phyloP scores from a whole-genome alignment of 2,888 invertebrate genomes.

The Ochropacha duplaris region DNA sequence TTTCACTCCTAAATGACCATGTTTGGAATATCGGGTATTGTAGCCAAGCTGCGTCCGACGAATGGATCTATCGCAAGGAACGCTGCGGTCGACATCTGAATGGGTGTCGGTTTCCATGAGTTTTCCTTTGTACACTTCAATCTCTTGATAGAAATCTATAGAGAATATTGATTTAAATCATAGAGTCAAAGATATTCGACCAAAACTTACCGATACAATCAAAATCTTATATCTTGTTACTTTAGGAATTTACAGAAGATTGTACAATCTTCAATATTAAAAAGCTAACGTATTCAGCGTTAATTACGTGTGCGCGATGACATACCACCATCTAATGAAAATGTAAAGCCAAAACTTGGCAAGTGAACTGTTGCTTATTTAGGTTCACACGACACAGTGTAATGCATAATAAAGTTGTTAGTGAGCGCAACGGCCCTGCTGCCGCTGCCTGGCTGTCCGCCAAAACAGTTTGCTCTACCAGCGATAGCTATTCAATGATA shows the following conservation, averaged over 20 bases:
- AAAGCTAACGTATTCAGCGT: slow-evolving; percentile 27
- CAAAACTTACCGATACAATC: too few relatives aligned
- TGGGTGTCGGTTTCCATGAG: background rate
- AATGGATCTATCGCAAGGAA: background rate
- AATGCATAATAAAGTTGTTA: slow-evolving; percentile 79
- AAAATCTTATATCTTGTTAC: too few relatives aligned
- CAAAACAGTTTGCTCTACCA: slow-evolving; percentile 45
- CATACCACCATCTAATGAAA: slow-evolving; percentile 68
- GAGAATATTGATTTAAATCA: background rate
- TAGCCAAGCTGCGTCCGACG: background rate
- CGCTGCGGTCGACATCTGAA: slow-evolving; percentile 1
- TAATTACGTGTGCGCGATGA: slow-evolving; percentile 45
- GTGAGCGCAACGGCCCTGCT: slow-evolving; percentile 43
- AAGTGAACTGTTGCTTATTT: slow-evolving; percentile 73
- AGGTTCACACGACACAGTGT: slow-evolving; percentile 63
- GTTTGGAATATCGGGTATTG: background rate
- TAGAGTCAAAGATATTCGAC: too few relatives aligned
- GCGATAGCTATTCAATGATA: slow-evolving; percentile 53
- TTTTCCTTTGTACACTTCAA: background rate
- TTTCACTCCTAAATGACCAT: background rate
- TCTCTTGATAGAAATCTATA: slow-evolving; percentile 4
- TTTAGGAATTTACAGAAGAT: too few relatives aligned
- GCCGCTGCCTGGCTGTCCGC: slow-evolving; percentile 49
- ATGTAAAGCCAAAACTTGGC: slow-evolving; percentile 76
- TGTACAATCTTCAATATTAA: slow-evolving; percentile 7